Percentiles rank a stretch among this genome's conserved stretches.
These are phyloP conservation scores for Erpobdella octoculata DNA, from an alignment of 2,888 invertebrate genomes.

Conservation along the genomic window DNA sequence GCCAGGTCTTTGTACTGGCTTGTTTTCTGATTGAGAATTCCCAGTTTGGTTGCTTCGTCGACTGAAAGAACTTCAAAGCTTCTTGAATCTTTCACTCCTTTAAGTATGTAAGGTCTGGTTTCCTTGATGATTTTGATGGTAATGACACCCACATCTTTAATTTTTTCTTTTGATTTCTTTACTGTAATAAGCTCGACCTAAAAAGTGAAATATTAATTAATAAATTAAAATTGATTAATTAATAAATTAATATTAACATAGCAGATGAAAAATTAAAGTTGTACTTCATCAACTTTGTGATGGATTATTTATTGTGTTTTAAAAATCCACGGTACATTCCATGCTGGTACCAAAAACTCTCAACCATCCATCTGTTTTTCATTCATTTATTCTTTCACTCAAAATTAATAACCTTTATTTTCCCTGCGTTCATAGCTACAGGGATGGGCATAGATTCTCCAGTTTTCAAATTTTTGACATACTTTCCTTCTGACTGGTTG, in stretches of 20 bases:
- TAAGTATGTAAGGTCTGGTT: conserved; percentile 43
- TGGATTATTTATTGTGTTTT: too few relatives aligned
- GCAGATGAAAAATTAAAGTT: too few relatives aligned
- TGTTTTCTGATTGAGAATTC: conserved; percentile 34
- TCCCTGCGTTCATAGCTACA: conserved; percentile 47
- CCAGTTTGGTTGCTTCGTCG: conserved; percentile 14
- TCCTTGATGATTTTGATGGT: conserved; percentile 46
- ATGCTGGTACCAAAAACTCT: too few relatives aligned
- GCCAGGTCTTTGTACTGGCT: conserved; percentile 32
- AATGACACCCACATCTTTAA: conserved; percentile 47
- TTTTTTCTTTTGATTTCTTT: conserved; percentile 46
- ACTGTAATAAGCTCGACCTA: conserved; percentile 42
- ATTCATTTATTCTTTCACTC: background rate
- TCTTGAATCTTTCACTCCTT: conserved; percentile 21
- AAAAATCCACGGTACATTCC: too few relatives aligned
- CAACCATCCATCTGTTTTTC: background rate
- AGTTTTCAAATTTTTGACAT: conserved; percentile 33
- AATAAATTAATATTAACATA: background rate
- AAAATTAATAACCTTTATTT: conserved; percentile 36
- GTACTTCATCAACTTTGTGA: too few relatives aligned
- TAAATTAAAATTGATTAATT: background rate
- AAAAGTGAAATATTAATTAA: background rate
- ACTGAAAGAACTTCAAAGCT: conserved; percentile 1
- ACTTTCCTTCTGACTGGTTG: conserved; percentile 31
- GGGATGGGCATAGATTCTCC: conserved; percentile 40